phyloP scores from a whole-genome alignment of 2,797 vertebrate species.

The Glossophaga mutica region DNA sequence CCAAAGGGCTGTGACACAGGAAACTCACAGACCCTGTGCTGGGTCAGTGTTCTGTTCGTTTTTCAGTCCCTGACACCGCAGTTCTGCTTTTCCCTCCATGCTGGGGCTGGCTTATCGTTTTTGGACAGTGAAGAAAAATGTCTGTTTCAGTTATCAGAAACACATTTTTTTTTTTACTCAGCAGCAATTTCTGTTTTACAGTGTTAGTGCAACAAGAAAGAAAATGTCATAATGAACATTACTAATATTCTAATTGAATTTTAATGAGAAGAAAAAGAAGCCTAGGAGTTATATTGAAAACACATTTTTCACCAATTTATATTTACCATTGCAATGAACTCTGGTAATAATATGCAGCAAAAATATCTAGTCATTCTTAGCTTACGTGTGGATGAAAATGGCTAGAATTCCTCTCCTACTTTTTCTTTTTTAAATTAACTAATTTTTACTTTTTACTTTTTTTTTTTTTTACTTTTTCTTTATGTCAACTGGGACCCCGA shows the following conservation, averaged over 20 bases:
- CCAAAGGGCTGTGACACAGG: background rate
- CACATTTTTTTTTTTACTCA: background rate
- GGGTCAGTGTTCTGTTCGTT: background rate
- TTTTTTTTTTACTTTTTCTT: background rate
- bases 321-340: conserved; percentile 16
- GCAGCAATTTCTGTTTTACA: background rate
- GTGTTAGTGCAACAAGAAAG: background rate
- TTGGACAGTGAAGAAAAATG: conserved; percentile 1
- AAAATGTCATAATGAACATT: background rate
- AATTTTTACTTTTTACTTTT: too few relatives aligned
- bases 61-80: background rate
- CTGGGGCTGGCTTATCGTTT: conserved; percentile 23
- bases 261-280: conserved; percentile 16
- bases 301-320: background rate
- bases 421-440: too few relatives aligned
- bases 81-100: background rate
- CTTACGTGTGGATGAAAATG: background rate
- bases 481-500: background rate
- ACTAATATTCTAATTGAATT: conserved; percentile 49
- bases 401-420: background rate
- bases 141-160: conserved; percentile 19
- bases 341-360: background rate
- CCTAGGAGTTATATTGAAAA: conserved; percentile 7
- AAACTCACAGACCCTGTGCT: background rate
- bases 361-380: background rate